Conservation (phyloP, 2,797 vertebrate species). For the Brachymystax lenok region DNA sequence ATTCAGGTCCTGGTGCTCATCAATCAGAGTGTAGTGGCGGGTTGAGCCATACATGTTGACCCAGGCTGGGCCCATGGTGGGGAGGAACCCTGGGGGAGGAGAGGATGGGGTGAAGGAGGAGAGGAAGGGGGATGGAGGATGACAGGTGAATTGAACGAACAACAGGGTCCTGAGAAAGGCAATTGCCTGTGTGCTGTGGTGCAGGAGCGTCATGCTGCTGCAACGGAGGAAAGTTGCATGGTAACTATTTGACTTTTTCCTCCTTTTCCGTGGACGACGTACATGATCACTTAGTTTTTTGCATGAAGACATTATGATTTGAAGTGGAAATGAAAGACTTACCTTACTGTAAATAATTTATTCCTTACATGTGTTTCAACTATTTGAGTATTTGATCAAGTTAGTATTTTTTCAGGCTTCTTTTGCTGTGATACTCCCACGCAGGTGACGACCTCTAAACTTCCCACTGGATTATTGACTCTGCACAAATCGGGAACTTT, state of each 20-base stretch:
- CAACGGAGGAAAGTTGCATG: not conserved
- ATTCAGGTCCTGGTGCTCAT: constrained; percentile 96
- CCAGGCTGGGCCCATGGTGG: constrained; percentile 93
- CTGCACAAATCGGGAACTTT: no score
- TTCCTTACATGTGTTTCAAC: no score
- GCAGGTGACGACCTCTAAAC: no score
- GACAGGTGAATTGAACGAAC: not conserved
- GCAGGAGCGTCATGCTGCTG: not conserved
- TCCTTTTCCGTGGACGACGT: no score
- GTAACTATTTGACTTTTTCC: not conserved
- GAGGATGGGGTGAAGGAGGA: not conserved
- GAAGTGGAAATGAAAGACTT: no score
- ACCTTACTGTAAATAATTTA: no score
- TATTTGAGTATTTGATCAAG: no score
- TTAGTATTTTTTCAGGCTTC: no score
- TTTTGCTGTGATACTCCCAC: no score
- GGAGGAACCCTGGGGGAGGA: constrained; percentile 40
- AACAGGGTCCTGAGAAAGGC: not conserved
- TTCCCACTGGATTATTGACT: no score
- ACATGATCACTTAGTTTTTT: no score
- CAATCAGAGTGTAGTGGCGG: constrained; percentile 92
- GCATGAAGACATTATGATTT: no score
- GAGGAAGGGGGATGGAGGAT: not conserved
- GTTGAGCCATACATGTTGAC: constrained; percentile 98
- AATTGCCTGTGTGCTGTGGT: not conserved